phyloP scores from a whole-genome alignment of 2,888 invertebrate species.

The Drosophila borealis region DNA sequence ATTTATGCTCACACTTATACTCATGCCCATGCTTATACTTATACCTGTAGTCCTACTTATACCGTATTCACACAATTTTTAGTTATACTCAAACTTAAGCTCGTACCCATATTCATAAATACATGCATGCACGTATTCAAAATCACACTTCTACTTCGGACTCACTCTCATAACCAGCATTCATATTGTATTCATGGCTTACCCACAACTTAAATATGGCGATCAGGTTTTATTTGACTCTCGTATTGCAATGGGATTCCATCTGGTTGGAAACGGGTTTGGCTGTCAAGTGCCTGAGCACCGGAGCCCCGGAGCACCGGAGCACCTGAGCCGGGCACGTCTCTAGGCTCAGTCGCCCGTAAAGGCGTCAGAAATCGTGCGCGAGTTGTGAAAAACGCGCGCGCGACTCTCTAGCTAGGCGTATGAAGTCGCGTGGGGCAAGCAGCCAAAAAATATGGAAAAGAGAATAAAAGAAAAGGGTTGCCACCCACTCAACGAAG shows the following conservation, averaged over 20 bases:
- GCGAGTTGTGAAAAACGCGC: conserved; percentile 49
- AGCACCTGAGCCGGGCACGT: conserved; percentile 28
- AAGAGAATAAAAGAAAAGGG: conserved; percentile 5
- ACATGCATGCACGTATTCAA: background rate
- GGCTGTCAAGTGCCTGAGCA: conserved; percentile 1
- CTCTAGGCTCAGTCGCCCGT: conserved; percentile 48
- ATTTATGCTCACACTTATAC: too few relatives aligned
- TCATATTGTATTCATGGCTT: conserved; percentile 12
- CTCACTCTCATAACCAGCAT: background rate
- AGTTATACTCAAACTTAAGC: background rate
- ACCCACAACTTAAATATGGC: conserved; percentile 10
- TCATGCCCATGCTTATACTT: background rate
- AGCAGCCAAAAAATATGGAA: background rate
- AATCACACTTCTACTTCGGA: background rate
- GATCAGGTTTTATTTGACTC: conserved; percentile 14
- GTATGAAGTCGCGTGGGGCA: conserved; percentile 49
- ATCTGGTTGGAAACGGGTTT: background rate
- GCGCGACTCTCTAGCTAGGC: conserved; percentile 34
- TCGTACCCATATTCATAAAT: background rate
- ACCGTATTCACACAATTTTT: too few relatives aligned
- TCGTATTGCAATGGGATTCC: conserved; percentile 6
- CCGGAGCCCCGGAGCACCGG: too few relatives aligned
- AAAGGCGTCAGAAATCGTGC: conserved; percentile 66
- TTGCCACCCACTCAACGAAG: conserved; percentile 27
- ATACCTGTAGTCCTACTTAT: background rate